Evolutionary conservation across 2,113 vertebrate genomes (phyloP), one percentile per base, ranked within the genome.

Genomic region (Ginglymostoma cirratum): DNA sequence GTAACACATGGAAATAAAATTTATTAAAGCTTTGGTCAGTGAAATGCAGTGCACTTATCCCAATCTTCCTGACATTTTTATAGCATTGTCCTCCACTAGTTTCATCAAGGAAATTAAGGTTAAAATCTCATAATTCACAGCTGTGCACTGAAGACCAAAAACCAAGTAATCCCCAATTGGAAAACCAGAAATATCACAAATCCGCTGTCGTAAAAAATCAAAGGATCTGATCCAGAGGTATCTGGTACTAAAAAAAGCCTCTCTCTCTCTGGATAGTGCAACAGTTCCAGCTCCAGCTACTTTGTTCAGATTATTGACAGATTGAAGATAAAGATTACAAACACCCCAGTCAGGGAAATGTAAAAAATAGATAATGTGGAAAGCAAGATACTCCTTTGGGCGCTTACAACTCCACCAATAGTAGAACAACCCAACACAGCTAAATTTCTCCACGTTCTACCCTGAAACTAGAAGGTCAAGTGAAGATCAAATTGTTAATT

Each of bases 321-420:
- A 67, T 93, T 93, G 66, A 93, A 93, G 89, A 93, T 67, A 67
- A 93, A 93, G 89, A 93, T 19, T 61, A 66, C n/a, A 66, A 34
- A 19, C n/a, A 67, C n/a, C 5, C 61, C 52, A 34, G 87, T n/a
- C 34, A 72, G 24, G 69, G 69, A 70, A 70, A 27, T 70, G 70
- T 8, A 72, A 72, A 30, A 24, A 72, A 72, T 72, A 61, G 52
- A 72, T 72, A 61, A 55, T 34, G n/a, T 92, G 55, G 87, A 61
- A 55, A 89, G 52, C 5, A 55, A 92, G 89, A 66, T 19, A 66
- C 34, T 67, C 34, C 17, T 93, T 42, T 93, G 89, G 61, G 55
- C 30, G 19, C 83, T 7, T 8, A 48, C 34, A 92, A 92, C 87
- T 92, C 55, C 61, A 66, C 15, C 34, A 65, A 92, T 21, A 92